A percentile compares a stretch with the other conserved stretches of the same genome.
phyloP scores from a whole-genome alignment of 2,888 invertebrate species.

The Hypolimnas misippus region DNA sequence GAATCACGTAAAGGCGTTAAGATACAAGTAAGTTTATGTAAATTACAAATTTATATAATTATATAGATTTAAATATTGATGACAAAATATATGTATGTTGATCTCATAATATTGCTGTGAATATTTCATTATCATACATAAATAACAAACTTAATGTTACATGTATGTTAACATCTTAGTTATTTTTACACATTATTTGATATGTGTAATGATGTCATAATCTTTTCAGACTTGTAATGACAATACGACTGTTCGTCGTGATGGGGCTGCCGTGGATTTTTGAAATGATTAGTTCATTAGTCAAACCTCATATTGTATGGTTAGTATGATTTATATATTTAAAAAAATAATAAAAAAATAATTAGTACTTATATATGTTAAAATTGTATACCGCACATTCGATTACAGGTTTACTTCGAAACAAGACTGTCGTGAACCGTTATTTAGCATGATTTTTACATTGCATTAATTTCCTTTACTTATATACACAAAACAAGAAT shows the following conservation, averaged over 20 bases:
- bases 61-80: too few species aligned
- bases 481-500: too few species aligned
- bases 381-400: too few species aligned
- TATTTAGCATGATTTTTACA: too few species aligned
- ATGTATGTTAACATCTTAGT: too few species aligned
- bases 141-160: too few species aligned
- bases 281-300: slow-evolving; percentile 79
- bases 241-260: slow-evolving; percentile 84
- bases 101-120: background rate
- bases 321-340: slow-evolving; percentile 45
- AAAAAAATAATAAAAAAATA: background rate
- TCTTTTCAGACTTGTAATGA: slow-evolving; percentile 83
- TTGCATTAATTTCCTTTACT: too few species aligned
- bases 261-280: slow-evolving; percentile 89
- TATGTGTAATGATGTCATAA: slow-evolving; percentile 9
- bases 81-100: background rate
- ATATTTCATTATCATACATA: background rate
- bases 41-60: background rate
- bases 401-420: too few species aligned
- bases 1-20: slow-evolving; percentile 72
- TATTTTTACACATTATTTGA: too few species aligned
- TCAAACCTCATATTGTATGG: slow-evolving; percentile 60
- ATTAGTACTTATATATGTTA: too few species aligned
- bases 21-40: slow-evolving; percentile 77
- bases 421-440: too few species aligned